A percentile compares a stretch with the other conserved stretches of the same genome.
phyloP scores from a whole-genome alignment of 2,888 invertebrate genomes.

The Strigamia transsilvanica region DNA sequence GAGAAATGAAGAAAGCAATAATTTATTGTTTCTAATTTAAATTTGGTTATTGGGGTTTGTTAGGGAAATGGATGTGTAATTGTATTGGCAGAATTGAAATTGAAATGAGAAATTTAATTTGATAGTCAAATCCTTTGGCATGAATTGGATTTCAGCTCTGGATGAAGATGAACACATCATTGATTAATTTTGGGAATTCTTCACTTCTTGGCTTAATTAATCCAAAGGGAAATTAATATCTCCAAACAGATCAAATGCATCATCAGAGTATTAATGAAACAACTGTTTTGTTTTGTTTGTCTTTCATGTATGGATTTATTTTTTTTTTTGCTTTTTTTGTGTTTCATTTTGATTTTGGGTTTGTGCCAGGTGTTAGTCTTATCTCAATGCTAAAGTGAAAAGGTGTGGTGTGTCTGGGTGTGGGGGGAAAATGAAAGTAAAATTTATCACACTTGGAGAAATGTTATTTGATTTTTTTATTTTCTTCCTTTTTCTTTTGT shows the following conservation, averaged over 20 bases:
- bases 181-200: not conserved
- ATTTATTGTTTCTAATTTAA: too few relatives aligned
- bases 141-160: not conserved
- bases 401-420: not conserved
- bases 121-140: not conserved
- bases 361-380: conserved; percentile 21
- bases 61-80: not conserved
- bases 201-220: not conserved
- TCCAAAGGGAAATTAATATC: conserved; percentile 12
- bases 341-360: conserved; percentile 7
- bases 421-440: conserved; percentile 6
- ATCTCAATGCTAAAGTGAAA: conserved; percentile 1
- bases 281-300: not conserved
- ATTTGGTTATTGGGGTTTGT: too few relatives aligned
- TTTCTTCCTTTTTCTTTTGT: not conserved
- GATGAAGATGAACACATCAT: not conserved
- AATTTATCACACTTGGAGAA: conserved; percentile 41
- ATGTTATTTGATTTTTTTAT: not conserved
- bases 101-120: not conserved
- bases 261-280: too few relatives aligned
- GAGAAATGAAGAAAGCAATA: too few relatives aligned
- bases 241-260: not conserved
- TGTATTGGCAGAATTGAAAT: not conserved
- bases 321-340: not conserved
- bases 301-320: not conserved